Evolutionary conservation across 92 coral and sea anemone genomes (phyloP), one percentile per base, ranked within the genome.

Genomic region (Galaxea fascicularis): DNA sequence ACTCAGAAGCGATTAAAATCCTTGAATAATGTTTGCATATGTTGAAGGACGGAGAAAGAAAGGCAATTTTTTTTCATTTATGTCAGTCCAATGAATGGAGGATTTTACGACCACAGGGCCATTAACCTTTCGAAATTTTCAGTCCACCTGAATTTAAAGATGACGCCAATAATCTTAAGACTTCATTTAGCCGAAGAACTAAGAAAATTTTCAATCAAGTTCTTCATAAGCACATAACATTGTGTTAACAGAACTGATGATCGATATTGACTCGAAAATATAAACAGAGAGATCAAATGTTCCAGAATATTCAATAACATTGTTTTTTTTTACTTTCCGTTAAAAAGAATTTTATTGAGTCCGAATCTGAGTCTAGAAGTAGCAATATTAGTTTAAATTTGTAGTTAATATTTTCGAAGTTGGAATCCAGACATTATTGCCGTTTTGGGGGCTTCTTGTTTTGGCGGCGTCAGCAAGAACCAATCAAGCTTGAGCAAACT

Each of bases 41-140:
- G 30, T 12, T 57, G 22, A 60, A 21, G 25, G 13, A 11, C 44
- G 7, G 22, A 24, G 52, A 16, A 35, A 51, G 69, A 28, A 28
- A 66, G 66, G 56, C 53, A 76, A 76, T 76, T 30, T 51, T 28
- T 66, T 66, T 79, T 67, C 51, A 79, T 65, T 65, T 26, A 47
- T 65, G 58, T 29, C 57, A 14, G 51, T 47, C 46, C 16, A 46
- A 6, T 68, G 25, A 78, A 26, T 64, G 60, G 27, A 13, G 47
- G 46, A 62, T 18, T 27, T 25, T 62, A 18, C 15, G 8, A 41
- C 56, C 24, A 46, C 29, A 41, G 4, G n/a, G 56, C 53, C 56
- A 71, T 30, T 69, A 12, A 71, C 56, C 8, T 1, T 10, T 15
- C 51, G 66, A 51, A 58, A 39, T 28, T 45, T 51, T 14, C 10